Base-by-base conservation (phyloP, 2,113 vertebrate species). In the Semicossyphus pulcher region DNA sequence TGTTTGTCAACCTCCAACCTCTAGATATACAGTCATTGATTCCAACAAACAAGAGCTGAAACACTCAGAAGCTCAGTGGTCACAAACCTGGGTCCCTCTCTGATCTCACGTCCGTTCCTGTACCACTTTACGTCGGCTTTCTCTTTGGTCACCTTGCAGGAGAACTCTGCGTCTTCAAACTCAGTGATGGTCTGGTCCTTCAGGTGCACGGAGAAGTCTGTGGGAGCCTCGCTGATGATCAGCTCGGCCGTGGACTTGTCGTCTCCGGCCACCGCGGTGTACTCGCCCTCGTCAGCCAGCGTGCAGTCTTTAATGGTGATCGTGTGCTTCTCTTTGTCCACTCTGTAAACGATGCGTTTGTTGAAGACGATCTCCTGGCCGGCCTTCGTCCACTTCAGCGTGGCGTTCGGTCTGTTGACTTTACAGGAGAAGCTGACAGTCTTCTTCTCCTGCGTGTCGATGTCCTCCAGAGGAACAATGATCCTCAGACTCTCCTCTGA, bases 391-490 rank as follows among this genome's bases (percentile, higher is more conserved):
- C 98, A 99, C 49, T 95, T 96, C 42, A 99, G 90, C 0, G 94
- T 99, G 58, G 94, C 96, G 21, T 97, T 96, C 61, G 92, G 94
- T 79, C 95, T 93, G 89, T 99, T 99, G 59, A 99, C 97, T 91
- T 99, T 99, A 81, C 98, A 99, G 86, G 95, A 95, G 94, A 99
- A 99, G 47, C 94, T 96, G 76, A 97, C 93, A 0, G 95, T 94
- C 75, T 95, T 99, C 92, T 98, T 99, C 88, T 99, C 98, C 93
- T 97, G 97, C 25, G 98, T 99, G 92, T 99, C 97, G 52, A 96
- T 92, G 78, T 99, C 97, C 89, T 98, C 94, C 77, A 96, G 95
- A 62, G 98, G 97, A 48, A 96, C 96, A 72, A 97, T 60, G 41
- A 99, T 97, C 89, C 87, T 95, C 65, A 99, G 94, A 72, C 96